Evolutionary conservation across 2,797 vertebrate species (phyloP).

Genomic region (Gobionotothen gibberifrons): DNA sequence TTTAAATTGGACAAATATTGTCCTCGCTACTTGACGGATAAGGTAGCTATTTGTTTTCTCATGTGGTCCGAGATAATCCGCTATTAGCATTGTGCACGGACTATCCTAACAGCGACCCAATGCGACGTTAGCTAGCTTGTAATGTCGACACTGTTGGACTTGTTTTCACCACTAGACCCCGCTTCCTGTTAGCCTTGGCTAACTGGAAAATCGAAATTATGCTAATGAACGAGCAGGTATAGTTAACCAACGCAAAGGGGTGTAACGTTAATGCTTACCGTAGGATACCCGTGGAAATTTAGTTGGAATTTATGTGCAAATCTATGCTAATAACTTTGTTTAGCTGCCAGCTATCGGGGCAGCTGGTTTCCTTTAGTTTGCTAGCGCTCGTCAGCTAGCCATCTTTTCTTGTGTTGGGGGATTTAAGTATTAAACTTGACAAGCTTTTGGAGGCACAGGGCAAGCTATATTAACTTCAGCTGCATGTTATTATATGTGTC

Average conservation of each 20-base stretch:
- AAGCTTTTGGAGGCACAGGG: conserved; percentile 18
- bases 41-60: conserved; percentile 30
- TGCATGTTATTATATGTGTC: not conserved
- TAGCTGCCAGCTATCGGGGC: conserved; percentile 25
- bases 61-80: not conserved
- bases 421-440: conserved; percentile 62
- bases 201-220: conserved; percentile 66
- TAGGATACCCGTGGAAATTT: not conserved
- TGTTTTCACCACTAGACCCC: conserved; percentile 74
- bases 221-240: conserved; percentile 61
- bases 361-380: conserved; percentile 55
- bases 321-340: conserved; percentile 52
- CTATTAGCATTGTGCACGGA: not conserved
- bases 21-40: conserved; percentile 45
- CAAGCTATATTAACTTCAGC: conserved; percentile 3
- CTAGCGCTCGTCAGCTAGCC: conserved; percentile 71
- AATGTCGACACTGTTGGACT: conserved; percentile 77
- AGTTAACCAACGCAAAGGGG: conserved; percentile 46
- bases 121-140: conserved; percentile 63
- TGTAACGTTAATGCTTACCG: conserved; percentile 34
- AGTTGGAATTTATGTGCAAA: conserved; percentile 24
- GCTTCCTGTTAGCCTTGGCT: conserved; percentile 81
- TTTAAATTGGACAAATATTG: conserved; percentile 70
- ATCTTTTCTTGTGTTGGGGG: conserved; percentile 65
- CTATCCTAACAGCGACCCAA: conserved; percentile 1